These are phyloP conservation scores for Dromaius novaehollandiae DNA, from an alignment of 2,113 vertebrate species.

Conservation along the genomic window DNA sequence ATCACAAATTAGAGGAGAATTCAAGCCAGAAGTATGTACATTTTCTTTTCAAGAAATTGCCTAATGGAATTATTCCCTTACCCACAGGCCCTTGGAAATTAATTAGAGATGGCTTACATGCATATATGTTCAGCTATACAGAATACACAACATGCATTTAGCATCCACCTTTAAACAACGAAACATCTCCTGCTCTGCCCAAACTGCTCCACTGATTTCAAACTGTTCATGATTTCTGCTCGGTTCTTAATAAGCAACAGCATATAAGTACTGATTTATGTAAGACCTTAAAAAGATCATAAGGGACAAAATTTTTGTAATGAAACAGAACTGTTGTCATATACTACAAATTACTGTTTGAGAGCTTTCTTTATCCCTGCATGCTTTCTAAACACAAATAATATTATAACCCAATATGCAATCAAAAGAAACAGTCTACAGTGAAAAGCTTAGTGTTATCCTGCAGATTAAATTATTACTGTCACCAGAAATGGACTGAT, in stretches of 20 bases:
- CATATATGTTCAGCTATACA: not conserved
- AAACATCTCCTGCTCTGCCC: not conserved
- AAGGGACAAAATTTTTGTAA: not conserved
- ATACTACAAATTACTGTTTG: not conserved
- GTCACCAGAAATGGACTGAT: not conserved
- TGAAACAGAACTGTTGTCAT: not conserved
- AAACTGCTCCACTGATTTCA: not conserved
- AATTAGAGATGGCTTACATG: not conserved
- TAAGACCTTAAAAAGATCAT: not conserved
- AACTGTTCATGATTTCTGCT: not conserved
- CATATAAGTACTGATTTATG: not conserved
- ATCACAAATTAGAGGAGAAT: not conserved
- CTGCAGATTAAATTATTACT: constrained; percentile 71
- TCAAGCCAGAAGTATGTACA: not conserved
- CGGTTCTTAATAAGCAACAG: not conserved
- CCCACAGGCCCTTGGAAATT: not conserved
- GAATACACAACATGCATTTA: not conserved
- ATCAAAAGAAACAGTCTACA: constrained; percentile 75
- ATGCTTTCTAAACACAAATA: not conserved
- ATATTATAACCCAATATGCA: not conserved
- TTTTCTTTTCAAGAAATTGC: not conserved
- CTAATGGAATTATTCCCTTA: constrained; percentile 5
- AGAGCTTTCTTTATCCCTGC: not conserved
- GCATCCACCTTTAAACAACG: not conserved
- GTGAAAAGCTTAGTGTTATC: constrained; percentile 67